These are phyloP conservation scores for Hybognathus amarus DNA, from an alignment of 2,797 vertebrate genomes.

Conservation along the genomic window DNA sequence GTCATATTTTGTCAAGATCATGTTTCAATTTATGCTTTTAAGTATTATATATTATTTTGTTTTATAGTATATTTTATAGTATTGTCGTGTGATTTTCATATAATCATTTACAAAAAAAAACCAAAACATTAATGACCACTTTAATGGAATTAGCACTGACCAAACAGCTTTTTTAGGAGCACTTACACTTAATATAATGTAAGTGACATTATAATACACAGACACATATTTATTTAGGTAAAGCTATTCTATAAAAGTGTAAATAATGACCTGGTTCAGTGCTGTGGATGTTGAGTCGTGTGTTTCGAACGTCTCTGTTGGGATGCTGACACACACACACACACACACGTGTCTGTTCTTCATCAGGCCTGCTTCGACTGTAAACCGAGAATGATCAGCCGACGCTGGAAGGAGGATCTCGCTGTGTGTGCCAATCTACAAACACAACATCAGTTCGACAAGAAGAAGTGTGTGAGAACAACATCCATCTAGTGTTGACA, in stretches of 20 bases:
- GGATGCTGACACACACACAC: neutral
- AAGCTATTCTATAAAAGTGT: neutral
- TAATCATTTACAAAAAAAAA: neutral
- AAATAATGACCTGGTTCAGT: neutral
- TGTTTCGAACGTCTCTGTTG: neutral
- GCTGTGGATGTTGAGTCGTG: neutral
- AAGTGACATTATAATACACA: neutral
- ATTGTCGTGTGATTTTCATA: too few species aligned
- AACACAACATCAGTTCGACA: constrained; percentile 86
- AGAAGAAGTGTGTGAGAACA: constrained; percentile 85
- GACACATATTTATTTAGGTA: neutral
- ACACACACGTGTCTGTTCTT: neutral
- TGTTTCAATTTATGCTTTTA: too few species aligned
- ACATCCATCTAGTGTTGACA: too few species aligned
- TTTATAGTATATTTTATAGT: too few species aligned
- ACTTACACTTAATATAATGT: neutral
- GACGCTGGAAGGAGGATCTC: constrained; percentile 82
- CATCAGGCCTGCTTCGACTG: constrained; percentile 90
- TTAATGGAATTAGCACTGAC: too few species aligned
- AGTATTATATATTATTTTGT: too few species aligned
- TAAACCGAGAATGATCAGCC: constrained; percentile 93
- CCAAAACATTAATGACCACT: too few species aligned
- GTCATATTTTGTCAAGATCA: too few species aligned
- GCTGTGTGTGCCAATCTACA: constrained; percentile 86
- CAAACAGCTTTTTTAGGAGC: neutral